Percentiles rank a stretch among this genome's conserved stretches.
phyloP scores from a whole-genome alignment of 2,888 invertebrate species.

The Apotomis turbidana region DNA sequence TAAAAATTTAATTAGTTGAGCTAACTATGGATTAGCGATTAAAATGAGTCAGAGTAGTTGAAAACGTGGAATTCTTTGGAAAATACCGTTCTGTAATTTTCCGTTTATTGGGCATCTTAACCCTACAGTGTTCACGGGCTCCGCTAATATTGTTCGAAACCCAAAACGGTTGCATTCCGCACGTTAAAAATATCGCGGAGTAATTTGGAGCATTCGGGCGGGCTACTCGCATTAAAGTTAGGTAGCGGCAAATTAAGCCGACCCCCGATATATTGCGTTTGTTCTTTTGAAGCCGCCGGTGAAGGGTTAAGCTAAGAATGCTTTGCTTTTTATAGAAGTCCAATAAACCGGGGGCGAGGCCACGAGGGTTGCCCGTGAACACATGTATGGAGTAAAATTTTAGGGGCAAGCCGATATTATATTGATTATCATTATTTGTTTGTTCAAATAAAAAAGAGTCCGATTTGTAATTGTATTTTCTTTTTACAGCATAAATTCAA shows the following conservation, averaged over 20 bases:
- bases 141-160: conserved; percentile 77
- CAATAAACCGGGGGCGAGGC: conserved; percentile 67
- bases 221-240: conserved; percentile 78
- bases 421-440: neutral
- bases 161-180: conserved; percentile 79
- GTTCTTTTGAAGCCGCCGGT: conserved; percentile 81
- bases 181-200: conserved; percentile 81
- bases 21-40: conserved; percentile 37
- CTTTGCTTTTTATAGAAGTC: conserved; percentile 82
- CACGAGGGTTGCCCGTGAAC: conserved; percentile 47
- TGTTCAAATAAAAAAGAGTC: neutral
- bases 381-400: conserved; percentile 15
- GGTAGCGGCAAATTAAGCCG: conserved; percentile 80
- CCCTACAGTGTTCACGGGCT: conserved; percentile 56
- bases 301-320: conserved; percentile 85
- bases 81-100: conserved; percentile 45
- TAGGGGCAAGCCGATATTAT: conserved; percentile 10
- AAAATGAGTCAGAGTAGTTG: conserved; percentile 29
- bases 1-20: conserved; percentile 42
- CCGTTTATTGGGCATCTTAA: conserved; percentile 56
- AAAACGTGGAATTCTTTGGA: conserved; percentile 41
- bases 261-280: conserved; percentile 83
- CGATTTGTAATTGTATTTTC: no score
- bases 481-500: neutral
- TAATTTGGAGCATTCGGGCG: conserved; percentile 79